Conservation (phyloP, 2,113 vertebrate species). For the Micronycteris hirsuta region DNA sequence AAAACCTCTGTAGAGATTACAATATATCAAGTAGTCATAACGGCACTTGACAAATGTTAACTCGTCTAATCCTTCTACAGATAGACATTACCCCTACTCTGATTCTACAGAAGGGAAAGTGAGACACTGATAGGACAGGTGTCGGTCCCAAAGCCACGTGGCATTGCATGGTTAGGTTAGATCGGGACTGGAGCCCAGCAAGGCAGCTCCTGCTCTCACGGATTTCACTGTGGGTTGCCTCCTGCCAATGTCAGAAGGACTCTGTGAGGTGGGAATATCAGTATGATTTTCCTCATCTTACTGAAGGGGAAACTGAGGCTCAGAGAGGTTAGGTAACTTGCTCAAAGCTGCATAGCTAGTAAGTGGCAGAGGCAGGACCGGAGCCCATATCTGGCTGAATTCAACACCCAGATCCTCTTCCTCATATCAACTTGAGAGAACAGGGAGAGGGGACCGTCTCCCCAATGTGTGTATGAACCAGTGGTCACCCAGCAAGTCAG, state of each 20-base stretch:
- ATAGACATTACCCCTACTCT: background rate
- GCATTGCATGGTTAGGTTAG: background rate
- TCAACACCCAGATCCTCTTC: background rate
- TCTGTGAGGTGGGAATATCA: background rate
- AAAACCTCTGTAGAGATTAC: background rate
- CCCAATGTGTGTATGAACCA: background rate
- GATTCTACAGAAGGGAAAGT: background rate
- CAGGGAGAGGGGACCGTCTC: background rate
- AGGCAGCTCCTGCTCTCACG: background rate
- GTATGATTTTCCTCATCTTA: background rate
- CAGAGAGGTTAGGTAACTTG: background rate
- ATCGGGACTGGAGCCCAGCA: background rate
- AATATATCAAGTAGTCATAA: background rate
- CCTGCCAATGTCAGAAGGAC: background rate
- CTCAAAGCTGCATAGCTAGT: background rate
- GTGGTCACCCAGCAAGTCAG: background rate
- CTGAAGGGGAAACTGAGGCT: background rate
- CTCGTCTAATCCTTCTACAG: background rate
- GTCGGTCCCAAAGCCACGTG: background rate
- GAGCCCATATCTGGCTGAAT: background rate
- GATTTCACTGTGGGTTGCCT: background rate
- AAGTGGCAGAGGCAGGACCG: background rate
- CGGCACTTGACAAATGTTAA: background rate
- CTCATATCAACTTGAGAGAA: background rate
- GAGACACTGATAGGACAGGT: background rate